Evolutionary conservation across 92 coral and sea anemone species (phyloP).

Genomic region (Phymanthus crucifer): DNA sequence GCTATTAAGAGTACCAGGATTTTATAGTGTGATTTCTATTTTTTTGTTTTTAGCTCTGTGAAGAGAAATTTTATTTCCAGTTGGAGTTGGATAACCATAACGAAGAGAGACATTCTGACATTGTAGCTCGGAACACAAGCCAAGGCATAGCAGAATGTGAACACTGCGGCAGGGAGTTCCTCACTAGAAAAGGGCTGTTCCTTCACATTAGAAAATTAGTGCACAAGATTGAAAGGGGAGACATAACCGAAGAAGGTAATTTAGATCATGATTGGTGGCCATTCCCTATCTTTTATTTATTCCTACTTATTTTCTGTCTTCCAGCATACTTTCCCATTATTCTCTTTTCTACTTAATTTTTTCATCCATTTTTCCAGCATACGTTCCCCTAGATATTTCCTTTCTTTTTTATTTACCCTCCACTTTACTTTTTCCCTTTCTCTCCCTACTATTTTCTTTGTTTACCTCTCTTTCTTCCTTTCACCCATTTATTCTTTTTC

Average conservation of each 20-base stretch:
- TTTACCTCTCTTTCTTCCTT: background rate
- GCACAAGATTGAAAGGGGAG: background rate
- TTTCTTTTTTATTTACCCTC: too few relatives aligned
- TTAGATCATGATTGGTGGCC: too few relatives aligned
- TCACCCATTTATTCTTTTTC: background rate
- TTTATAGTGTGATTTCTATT: background rate
- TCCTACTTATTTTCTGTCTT: background rate
- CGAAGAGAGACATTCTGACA: constrained; percentile 11
- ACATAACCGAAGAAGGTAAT: constrained; percentile 3
- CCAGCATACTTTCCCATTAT: background rate
- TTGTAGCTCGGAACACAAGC: background rate
- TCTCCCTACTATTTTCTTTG: background rate
- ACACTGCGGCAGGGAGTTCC: constrained; percentile 14
- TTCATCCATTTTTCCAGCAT: too few relatives aligned
- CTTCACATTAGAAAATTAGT: background rate
- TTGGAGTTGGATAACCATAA: constrained; percentile 31
- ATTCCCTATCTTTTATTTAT: background rate
- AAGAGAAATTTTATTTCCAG: constrained; percentile 32
- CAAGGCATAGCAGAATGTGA: constrained; percentile 1
- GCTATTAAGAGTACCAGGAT: too few relatives aligned
- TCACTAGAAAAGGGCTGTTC: background rate
- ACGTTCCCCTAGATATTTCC: too few relatives aligned
- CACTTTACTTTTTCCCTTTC: background rate
- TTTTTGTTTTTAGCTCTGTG: constrained; percentile 37
- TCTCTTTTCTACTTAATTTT: too few relatives aligned